Evolutionary conservation across 2,797 vertebrate species (phyloP), one percentile per base, ranked within the genome.

Genomic region (Xenopus petersii): DNA sequence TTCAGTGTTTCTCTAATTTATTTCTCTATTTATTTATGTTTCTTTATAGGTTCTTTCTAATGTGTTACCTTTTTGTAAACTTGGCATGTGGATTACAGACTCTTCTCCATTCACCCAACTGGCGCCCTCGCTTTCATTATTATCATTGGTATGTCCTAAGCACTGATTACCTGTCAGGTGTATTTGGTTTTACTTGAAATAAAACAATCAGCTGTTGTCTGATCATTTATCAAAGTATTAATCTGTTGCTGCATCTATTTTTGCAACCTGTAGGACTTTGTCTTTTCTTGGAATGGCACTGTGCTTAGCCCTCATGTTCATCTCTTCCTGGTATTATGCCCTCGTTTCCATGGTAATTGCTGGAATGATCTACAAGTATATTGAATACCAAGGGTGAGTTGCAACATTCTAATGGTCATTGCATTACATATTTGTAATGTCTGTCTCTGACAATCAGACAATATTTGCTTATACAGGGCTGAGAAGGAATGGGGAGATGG

Each of bases 401-500:
- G 6, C 8, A 26, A 15, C 95, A 21, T 12, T 15, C 48, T 48
- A 59, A 84, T 94, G 93, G 77, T 93, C 94, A 16, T 36, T 62
- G 9, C 15, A 7, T 51, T 16, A 11, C 9, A 2, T 12, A 10
- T n/a, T 15, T 24, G 11, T 51, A 12, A 51, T 65, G 24, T 12
- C 12, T 8, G 16, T 70, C 30, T 13, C 26, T 4, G 4, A n/a
- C 11, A 26, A 16, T 71, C 42, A 67, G 61, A 24, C 1, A 6
- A 8, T 60, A 17, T 9, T 10, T 42, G 21, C 58, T 17, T 74
- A 7, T 49, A 62, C 84, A 95, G 94, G 80, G 94, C 94, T 15
- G 95, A 96, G 85, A 96, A 96, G 58, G 94, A 96, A 84, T 96
- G 95, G 95, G 95, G 95, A 13, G 95, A 96, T 80, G 95, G 95